Evolutionary conservation across 2,888 invertebrate species (phyloP).

Genomic region (Dromius quadrimaculatus): DNA sequence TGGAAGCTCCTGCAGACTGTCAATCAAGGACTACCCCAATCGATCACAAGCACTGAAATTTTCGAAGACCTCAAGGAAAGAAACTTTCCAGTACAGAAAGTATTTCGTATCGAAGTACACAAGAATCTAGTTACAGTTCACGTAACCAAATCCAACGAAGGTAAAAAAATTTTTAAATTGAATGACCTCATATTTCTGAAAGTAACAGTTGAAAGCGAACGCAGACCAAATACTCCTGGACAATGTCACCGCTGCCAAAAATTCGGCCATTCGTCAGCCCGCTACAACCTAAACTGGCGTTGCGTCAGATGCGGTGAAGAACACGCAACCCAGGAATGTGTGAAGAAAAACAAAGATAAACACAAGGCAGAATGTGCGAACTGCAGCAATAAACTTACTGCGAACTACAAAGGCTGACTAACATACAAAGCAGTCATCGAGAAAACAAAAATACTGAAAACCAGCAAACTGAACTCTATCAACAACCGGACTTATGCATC

Average conservation of each 20-base stretch:
- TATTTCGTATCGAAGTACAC: neutral
- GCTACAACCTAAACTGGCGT: neutral
- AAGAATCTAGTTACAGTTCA: neutral
- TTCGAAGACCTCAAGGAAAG: neutral
- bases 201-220: neutral
- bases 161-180: neutral
- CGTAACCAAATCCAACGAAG: neutral
- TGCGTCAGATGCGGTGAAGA: neutral
- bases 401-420: slow-evolving; percentile 31
- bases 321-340: neutral
- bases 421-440: neutral
- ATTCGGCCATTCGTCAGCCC: neutral
- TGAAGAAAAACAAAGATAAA: slow-evolving; percentile 1
- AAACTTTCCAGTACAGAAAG: neutral
- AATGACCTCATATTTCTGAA: neutral
- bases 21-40: neutral
- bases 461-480: neutral
- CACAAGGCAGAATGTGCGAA: slow-evolving; percentile 21
- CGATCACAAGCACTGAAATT: neutral
- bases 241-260: slow-evolving; percentile 1
- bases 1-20: neutral
- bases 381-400: slow-evolving; percentile 34
- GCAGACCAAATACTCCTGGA: neutral
- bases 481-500: too few relatives aligned
- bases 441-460: neutral